Base-by-base conservation (phyloP, 2,888 invertebrate genomes). In the Melieria crassipennis region DNA sequence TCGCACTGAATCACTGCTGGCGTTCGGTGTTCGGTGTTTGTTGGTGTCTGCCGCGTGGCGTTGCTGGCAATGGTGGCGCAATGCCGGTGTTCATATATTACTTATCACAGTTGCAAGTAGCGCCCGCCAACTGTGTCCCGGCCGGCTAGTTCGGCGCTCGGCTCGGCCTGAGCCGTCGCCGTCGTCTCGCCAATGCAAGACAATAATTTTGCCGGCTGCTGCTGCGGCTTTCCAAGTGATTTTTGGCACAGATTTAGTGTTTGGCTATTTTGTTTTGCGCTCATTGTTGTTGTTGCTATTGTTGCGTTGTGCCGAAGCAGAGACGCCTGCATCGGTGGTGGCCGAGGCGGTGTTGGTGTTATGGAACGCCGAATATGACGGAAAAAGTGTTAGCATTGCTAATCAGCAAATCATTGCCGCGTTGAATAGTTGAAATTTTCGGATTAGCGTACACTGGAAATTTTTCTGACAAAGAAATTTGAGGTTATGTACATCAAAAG, bases 351-450 rank as follows among this genome's bases (percentile, higher is more conserved):
- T 70, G 64, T 68, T 72, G 68, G 46, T 71, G 61, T 50, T 61
- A 45, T 50, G 65, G 78, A 78, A 78, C 75, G 73, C 77, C 75
- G 75, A 76, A 83, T 80, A 82, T 83, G 83, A 82, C 83, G 82
- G 83, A 83, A 82, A 81, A 78, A 79, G 78, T 83, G 81, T 79
- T 81, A 79, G 79, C 82, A 80, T 79, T 80, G 83, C 81, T 83
- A 83, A 83, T 83, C 82, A 82, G 82, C 82, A 82, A 82, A 83
- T 83, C 80, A 78, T 78, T 81, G 73, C 77, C 75, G 81, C 78
- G 78, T 78, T 78, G 80, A 82, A 81, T 67, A 60, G 66, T 47
- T 66, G 66, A 66, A 58, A 66, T 66, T 66, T 66, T 66, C 58
- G 16, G 65, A 52, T 69, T 58, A 55, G 57, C 57, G 46, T 50